phyloP scores from a whole-genome alignment of 2,888 invertebrate genomes.

The Meandrusa payeni region DNA sequence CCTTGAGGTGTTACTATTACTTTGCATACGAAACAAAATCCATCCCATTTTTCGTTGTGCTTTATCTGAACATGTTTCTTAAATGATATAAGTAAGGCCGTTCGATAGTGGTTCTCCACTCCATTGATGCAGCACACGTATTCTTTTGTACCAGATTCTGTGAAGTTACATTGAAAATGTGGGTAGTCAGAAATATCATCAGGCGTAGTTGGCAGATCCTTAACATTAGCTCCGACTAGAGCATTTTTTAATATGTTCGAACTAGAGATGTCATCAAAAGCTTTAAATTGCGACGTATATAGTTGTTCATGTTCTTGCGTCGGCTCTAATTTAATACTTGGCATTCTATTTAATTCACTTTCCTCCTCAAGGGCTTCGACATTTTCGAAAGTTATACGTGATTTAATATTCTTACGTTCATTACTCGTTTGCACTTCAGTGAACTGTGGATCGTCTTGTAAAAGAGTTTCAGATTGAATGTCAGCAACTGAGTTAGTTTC shows the following conservation, averaged over 20 bases:
- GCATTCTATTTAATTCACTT: conserved; percentile 25
- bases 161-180: conserved; percentile 57
- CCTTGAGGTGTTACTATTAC: conserved; percentile 66
- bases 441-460: no score
- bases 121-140: conserved; percentile 68
- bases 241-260: no score
- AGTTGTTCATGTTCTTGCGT: conserved; percentile 29
- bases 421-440: no score
- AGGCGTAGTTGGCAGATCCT: not conserved
- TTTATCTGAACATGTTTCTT: conserved; percentile 67
- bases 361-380: conserved; percentile 41
- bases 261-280: not conserved
- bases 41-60: conserved; percentile 75
- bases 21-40: conserved; percentile 76
- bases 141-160: conserved; percentile 53
- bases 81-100: conserved; percentile 62
- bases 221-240: not conserved
- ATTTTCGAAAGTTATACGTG: conserved; percentile 61
- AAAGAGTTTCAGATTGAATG: no score
- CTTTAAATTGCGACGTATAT: not conserved
- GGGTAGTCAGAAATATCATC: conserved; percentile 41
- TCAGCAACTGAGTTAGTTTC: no score
- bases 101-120: conserved; percentile 56
- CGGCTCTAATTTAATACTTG: conserved; percentile 23
- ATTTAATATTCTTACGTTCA: conserved; percentile 37